phyloP scores from a whole-genome alignment of 2,888 invertebrate genomes.

The Sceliomorpha sp. region DNA sequence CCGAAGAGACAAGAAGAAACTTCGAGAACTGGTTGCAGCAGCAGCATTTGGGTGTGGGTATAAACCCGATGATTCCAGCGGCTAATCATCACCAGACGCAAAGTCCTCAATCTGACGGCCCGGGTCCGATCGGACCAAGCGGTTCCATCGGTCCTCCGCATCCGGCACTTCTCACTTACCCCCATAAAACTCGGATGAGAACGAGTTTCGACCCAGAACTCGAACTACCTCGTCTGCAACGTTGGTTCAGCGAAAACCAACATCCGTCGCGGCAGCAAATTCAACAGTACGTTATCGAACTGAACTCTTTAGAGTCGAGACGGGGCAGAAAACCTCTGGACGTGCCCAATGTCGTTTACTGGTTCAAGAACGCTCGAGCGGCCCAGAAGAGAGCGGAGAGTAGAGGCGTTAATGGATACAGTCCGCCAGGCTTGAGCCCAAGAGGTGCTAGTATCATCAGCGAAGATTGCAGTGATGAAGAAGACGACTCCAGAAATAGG shows the following conservation, averaged over 20 bases:
- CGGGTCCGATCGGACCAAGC: conserved; percentile 76
- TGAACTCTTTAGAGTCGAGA: conserved; percentile 95
- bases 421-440: conserved; percentile 77
- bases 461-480: conserved; percentile 79
- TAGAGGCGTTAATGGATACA: conserved; percentile 80
- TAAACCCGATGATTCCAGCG: conserved; percentile 72
- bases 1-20: conserved; percentile 92
- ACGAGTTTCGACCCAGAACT: conserved; percentile 98
- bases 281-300: conserved; percentile 95
- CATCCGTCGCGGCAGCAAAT: conserved; percentile 98
- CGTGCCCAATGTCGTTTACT: conserved; percentile 97
- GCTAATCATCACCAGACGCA: conserved; percentile 71
- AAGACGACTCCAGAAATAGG: conserved; percentile 82
- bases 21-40: conserved; percentile 91
- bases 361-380: conserved; percentile 99
- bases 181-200: conserved; percentile 95
- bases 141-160: conserved; percentile 82
- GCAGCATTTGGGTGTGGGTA: conserved; percentile 73
- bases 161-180: conserved; percentile 84
- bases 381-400: conserved; percentile 94
- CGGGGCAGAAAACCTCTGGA: conserved; percentile 96
- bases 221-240: conserved; percentile 96
- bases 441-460: conserved; percentile 79
- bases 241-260: conserved; percentile 98
- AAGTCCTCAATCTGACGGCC: conserved; percentile 79